Evolutionary conservation across 2,797 vertebrate species (phyloP).

Genomic region (Phataginus tricuspis): DNA sequence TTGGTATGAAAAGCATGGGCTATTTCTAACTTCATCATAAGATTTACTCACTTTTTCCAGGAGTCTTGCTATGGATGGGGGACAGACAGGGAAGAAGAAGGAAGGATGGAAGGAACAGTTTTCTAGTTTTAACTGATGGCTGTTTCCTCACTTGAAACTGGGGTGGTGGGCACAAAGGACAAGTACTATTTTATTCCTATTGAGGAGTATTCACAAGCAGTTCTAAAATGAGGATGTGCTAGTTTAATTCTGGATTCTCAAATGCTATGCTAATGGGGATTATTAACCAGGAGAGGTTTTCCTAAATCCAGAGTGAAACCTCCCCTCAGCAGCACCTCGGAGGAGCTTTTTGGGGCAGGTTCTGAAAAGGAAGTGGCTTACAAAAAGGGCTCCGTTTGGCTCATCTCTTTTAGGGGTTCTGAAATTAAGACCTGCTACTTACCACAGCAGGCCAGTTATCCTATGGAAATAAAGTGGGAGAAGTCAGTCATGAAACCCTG

Average conservation of each 20-base stretch:
- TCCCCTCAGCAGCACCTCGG: background rate
- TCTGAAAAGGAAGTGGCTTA: background rate
- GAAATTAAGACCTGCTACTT: conserved; percentile 36
- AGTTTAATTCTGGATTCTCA: background rate
- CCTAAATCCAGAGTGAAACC: background rate
- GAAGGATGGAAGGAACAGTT: background rate
- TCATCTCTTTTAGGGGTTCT: background rate
- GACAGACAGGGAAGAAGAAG: background rate
- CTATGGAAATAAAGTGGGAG: conserved; percentile 19
- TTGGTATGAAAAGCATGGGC: background rate
- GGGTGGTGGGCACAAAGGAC: background rate
- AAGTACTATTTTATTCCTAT: background rate
- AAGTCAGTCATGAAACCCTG: conserved; percentile 73
- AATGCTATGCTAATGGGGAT: background rate
- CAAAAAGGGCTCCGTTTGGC: background rate
- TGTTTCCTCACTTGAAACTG: background rate
- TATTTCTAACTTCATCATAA: background rate
- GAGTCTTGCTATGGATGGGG: background rate
- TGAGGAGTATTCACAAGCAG: background rate
- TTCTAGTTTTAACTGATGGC: conserved; percentile 1
- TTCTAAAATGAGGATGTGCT: background rate
- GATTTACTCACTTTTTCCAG: background rate
- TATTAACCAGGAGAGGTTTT: background rate
- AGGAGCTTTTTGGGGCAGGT: background rate
- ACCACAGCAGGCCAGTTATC: conserved; percentile 20